Evolutionary conservation across 2,797 vertebrate species (phyloP), one percentile per base, ranked within the genome.

Genomic region (Platyrinchus mystaceus): DNA sequence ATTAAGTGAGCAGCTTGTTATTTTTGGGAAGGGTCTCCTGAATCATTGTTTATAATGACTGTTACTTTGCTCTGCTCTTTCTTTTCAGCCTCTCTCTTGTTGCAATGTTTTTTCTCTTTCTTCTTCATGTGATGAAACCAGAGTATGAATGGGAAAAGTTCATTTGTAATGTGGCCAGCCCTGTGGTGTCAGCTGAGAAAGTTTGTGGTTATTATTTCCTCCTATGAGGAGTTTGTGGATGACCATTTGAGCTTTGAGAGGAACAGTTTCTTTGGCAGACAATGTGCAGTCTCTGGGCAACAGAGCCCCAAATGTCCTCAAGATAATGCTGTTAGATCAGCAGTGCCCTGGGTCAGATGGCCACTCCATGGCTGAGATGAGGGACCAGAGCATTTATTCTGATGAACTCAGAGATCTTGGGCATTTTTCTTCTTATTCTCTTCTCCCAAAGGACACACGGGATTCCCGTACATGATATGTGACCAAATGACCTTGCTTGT

Each of bases 191-290:
- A 73, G 67, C 23, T 0, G 74, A 96, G 94, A 89, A 93, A 93
- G 92, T 91, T 55, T 95, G 79, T 74, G 92, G 91, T 91, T 94
- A 37, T 94, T 73, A 56, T 83, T 95, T 96, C 94, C 90, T 93
- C 80, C 77, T 95, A 41, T 26, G 80, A 88, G 87, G 80, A 81
- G 36, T 81, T 73, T 82, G 94, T 93, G 91, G 95, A 91, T 76
- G 91, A 59, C 55, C 85, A 52, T 93, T 58, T 76, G 85, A 88
- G 46, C 77, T 89, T 76, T 17, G 52, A 76, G 77, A 88, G 77
- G 34, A 95, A 11, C 34, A 52, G 47, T 68, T 78, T 63, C 50
- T 73, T 58, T 80, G 73, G 89, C 94, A 91, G 75, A 70, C 44
- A 46, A 30, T 6, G 8, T 10, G 67, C 47, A 77, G 46, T 39